Evolutionary conservation across 2,888 invertebrate genomes (phyloP), one percentile per base, ranked within the genome.

Genomic region (Drosophila rubida): DNA sequence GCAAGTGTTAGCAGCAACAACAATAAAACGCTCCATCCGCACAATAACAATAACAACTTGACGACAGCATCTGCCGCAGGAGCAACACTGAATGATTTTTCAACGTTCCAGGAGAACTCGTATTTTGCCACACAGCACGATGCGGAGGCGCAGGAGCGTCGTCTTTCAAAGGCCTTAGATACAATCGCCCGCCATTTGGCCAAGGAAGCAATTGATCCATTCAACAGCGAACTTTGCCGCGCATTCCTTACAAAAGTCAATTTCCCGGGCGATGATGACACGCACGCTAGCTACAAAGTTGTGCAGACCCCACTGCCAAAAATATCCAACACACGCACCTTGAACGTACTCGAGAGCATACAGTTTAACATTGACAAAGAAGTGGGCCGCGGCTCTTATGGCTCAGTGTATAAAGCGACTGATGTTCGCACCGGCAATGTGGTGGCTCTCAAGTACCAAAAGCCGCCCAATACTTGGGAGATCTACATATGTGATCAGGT

Each of bases 391-490:
- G 97, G 97, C 51, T 95, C 96, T 54, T 97, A 96, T 89, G 97
- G 97, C n/a, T 95, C 95, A 41, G 96, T 97, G 19, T 96, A 95
- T 85, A 92, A 92, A 45, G 92, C 92, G 1, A 85, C 90, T 0
- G 91, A 92, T 60, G 68, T 80, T 5, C 85, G 87, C 16, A 90
- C 90, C 1, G 91, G 91, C 3, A 88, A 87, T 25, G 85, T 91
- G 14, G 95, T 96, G 53, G 96, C 96, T 23, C 93, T 96, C n/a
- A 96, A 98, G 93, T 95, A 95, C 79, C 97, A 98, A 92, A 96
- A 96, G 90, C 97, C 97, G 0, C 95, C 96, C 51, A 96, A 97
- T 91, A 95, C 95, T 42, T 99, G 98, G 98, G 98, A 99, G 91
- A 97, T 96, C 90, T 98, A 99, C 90, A 96, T 99, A 87, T 96